Evolutionary conservation across 2,888 invertebrate genomes (phyloP), one percentile per base, ranked within the genome.

Genomic region (Netelia fuscicornis): DNA sequence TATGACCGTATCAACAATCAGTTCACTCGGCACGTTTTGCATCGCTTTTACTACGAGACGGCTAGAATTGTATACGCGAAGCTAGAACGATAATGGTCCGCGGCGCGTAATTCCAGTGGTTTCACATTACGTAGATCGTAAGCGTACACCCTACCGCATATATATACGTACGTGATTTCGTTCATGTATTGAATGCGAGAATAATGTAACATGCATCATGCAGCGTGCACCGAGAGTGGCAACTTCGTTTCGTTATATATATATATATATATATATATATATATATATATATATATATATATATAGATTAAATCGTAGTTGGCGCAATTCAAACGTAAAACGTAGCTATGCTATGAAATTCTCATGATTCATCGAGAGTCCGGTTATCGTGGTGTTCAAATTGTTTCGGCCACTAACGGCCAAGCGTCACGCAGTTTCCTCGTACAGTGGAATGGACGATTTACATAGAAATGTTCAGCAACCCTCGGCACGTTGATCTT

Each of bases 351-450:
- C 84, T 85, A 85, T 82, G 86, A 86, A 78, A 89, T 89, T 87
- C 87, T 83, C 89, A 86, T 88, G 87, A 90, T 88, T 90, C 89
- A 88, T 86, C 84, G 85, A 82, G 86, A 87, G 88, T 86, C 86
- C 87, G 82, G 88, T 88, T 89, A 88, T 89, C 88, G 87, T 84
- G 82, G 77, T 79, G 84, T 87, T 88, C 89, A 90, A 89, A 90
- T 90, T 90, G 90, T 90, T 90, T 90, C 82, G 71, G 86, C 71
- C 88, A 62, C 75, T 87, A 87, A 88, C 86, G 79, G 85, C 83
- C 71, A 20, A 78, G 71, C 81, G 85, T 78, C 88, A 88, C 87
- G 88, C 87, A 88, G 77, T 82, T 86, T 87, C 82, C 81, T 54
- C 84, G 81, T 77, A 70, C 56, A 72, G 25, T 48, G 52, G 81